Evolutionary conservation across 2,888 invertebrate species (phyloP), one percentile per base, ranked within the genome.

Genomic region (Lysandra coridon): DNA sequence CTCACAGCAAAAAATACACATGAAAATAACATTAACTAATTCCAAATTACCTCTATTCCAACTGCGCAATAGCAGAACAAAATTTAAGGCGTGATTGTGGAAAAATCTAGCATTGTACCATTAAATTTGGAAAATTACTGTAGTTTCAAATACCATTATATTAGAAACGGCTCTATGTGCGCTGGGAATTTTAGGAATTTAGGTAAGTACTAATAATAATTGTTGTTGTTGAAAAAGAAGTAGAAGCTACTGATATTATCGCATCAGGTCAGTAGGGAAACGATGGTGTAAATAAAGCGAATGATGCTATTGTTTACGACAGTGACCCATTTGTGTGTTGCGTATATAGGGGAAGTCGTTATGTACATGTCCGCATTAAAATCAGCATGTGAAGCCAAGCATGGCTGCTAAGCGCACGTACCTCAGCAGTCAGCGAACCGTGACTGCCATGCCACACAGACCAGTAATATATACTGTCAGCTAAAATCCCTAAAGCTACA

Each of bases 301-400:
- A 30, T 37, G 69, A 69, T 69, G 69, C 33, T 69, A 64, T 69
- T 69, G 37, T 69, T 69, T 69, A 69, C 69, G 69, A 69, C 33
- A 53, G 53, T 76, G 49, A 76, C 49, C 76, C 17, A 76, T 33
- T 76, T 53, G 49, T 76, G 5, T 44, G 49, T 79, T 79, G 75
- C 64, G 75, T 62, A 33, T 74, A 60, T 64, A 79, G 57, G 79
- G 79, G 62, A 79, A 79, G 79, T 75, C 44, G 75, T 78, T n/a
- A 17, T 75, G 33, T 75, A 79, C 75, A 79, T 62, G 75, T 79
- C 75, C 79, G 79, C 79, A 57, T 79, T 62, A 79, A 79, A 79
- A 79, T 74, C 76, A 75, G 10, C 79, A 40, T 44, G 62, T 74
- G 74, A 79, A 79, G 57, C 79, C 44, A 75, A 79, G 75, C 79